Base-by-base conservation (phyloP, 2,888 invertebrate genomes). In the Scaptomyza cyrtandrae region DNA sequence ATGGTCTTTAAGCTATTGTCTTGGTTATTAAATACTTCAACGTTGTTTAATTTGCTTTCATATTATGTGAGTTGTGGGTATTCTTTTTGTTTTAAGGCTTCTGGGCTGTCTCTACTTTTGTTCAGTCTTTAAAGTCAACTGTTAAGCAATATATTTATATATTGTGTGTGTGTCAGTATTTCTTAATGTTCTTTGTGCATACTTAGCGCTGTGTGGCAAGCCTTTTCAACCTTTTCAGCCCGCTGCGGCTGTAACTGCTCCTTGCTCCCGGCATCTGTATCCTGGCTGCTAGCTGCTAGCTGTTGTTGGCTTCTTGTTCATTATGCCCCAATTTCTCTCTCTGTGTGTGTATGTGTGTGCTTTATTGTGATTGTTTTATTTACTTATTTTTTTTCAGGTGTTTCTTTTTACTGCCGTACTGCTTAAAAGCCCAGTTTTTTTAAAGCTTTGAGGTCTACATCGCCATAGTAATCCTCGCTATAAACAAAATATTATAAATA, bases 391-490 rank as follows among this genome's bases (percentile, higher is more conserved):
- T 39, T 24, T 14, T n/a, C n/a, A n/a, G 49, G 35, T 19, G 3
- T 31, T 41, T 29, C 14, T 19, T 49, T 29, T 19, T 39, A 5
- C 24, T 57, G 44, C 61, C 54, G 52, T 52, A n/a, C 39, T 59
- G 37, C 45, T 86, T 90, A 91, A 86, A 85, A 91, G 80, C 96
- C 97, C 93, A 95, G 93, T 92, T 97, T 97, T 94, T 96, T 96
- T 90, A 97, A 93, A 67, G 96, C 95, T 93, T 97, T 97, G 82
- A 97, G 93, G 93, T 97, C 97, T 89, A 97, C 95, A 91, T 97
- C 97, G 81, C 97, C 97, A 92, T 97, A 97, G 94, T 97, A 97
- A 93, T 97, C 97, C 94, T 97, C 97, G 93, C 97, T 97, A 81
- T 81, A 91, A 91, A 82, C 76, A 78, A 77, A 79, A 56, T 59